A percentile compares a stretch with the other conserved stretches of the same genome.
Evolutionary conservation across 1,140 invertebrate genomes (phyloP).

Genomic region (Brachionus rotundiformis): DNA sequence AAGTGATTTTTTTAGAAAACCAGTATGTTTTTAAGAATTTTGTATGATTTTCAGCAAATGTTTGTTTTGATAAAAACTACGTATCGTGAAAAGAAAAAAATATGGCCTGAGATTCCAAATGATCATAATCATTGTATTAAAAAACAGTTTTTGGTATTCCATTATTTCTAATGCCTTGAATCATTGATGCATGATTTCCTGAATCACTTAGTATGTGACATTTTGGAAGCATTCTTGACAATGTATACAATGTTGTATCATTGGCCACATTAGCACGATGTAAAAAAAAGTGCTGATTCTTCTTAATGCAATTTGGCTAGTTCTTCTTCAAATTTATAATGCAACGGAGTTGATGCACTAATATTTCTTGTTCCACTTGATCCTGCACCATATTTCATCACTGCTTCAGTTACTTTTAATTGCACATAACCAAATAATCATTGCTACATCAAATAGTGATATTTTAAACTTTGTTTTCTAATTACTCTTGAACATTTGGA

Average conservation of each 20-base stretch:
- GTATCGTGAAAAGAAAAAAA: too few relatives aligned
- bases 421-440: conserved; percentile 87
- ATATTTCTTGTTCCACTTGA: conserved; percentile 96
- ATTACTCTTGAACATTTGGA: conserved; percentile 81
- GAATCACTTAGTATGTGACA: conserved; percentile 96
- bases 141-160: conserved; percentile 90
- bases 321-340: conserved; percentile 82
- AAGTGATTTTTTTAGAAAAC: too few relatives aligned
- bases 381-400: conserved; percentile 85
- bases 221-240: conserved; percentile 81
- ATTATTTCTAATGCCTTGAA: conserved; percentile 91
- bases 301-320: conserved; percentile 86
- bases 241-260: conserved; percentile 89
- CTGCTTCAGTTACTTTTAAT: conserved; percentile 68
- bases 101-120: conserved; percentile 79
- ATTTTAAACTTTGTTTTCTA: conserved; percentile 66
- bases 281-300: conserved; percentile 88
- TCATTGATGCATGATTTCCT: conserved; percentile 98
- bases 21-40: too few relatives aligned
- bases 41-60: too few relatives aligned
- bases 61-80: too few relatives aligned
- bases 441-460: conserved; percentile 98
- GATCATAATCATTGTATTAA: conserved; percentile 84
- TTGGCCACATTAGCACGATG: conserved; percentile 97
- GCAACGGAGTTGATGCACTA: conserved; percentile 88